Evolutionary conservation across 2,113 vertebrate species (phyloP).

Genomic region (Toxotes chatareus): DNA sequence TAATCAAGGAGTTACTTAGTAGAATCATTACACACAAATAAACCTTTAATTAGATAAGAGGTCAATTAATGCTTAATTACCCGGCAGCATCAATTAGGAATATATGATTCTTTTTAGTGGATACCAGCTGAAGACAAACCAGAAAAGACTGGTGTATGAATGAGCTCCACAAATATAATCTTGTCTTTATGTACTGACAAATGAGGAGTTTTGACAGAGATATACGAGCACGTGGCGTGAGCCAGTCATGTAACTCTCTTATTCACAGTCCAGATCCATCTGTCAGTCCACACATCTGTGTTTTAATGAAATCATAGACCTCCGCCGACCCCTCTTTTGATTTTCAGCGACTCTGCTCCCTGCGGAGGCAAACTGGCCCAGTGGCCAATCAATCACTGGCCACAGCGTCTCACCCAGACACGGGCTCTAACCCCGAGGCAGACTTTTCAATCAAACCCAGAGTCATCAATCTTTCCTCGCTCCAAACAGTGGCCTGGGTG

Average conservation of each 20-base stretch:
- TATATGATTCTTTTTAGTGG: conserved; percentile 27
- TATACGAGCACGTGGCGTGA: neutral
- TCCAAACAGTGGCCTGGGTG: conserved; percentile 51
- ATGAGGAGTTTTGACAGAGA: conserved; percentile 27
- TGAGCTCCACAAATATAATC: conserved; percentile 12
- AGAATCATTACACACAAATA: conserved; percentile 47
- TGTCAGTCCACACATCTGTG: conserved; percentile 63
- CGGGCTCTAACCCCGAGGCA: conserved; percentile 79
- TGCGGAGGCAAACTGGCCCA: conserved; percentile 64
- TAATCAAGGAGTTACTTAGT: conserved; percentile 43
- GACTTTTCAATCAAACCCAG: conserved; percentile 86
- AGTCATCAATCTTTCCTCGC: conserved; percentile 82
- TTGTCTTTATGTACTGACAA: conserved; percentile 15
- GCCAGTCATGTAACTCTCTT: conserved; percentile 19
- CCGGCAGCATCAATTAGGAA: conserved; percentile 28
- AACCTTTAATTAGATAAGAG: conserved; percentile 50
- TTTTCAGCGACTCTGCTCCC: conserved; percentile 75
- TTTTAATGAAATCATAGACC: conserved; percentile 74
- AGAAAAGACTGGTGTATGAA: conserved; percentile 13
- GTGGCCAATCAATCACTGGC: conserved; percentile 83
- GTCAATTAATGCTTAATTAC: conserved; percentile 51
- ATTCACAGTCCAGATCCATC: conserved; percentile 47
- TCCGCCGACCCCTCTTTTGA: conserved; percentile 57
- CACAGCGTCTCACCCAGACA: conserved; percentile 79
- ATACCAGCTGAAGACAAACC: conserved; percentile 8